These are phyloP conservation scores for Pseudococcus viburni DNA, from an alignment of 2,888 invertebrate genomes.

Conservation along the genomic window DNA sequence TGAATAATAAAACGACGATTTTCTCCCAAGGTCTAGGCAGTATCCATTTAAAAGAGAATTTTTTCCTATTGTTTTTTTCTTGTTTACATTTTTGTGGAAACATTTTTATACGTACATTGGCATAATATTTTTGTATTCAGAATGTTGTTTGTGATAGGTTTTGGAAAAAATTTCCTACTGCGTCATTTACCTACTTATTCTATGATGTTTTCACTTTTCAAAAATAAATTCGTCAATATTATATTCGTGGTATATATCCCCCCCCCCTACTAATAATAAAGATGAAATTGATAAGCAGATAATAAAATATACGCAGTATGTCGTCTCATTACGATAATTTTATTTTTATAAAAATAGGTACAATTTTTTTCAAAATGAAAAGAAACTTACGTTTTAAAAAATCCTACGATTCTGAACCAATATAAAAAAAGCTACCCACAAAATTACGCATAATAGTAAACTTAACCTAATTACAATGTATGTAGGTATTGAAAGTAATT, in stretches of 20 bases:
- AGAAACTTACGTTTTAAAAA: not conserved
- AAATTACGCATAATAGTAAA: not conserved
- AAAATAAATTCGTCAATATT: not conserved
- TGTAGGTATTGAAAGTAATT: conserved; percentile 14
- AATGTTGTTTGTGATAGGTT: not conserved
- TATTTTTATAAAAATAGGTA: conserved; percentile 6
- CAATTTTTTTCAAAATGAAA: not conserved
- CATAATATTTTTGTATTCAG: conserved; percentile 1
- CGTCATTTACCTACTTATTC: not conserved
- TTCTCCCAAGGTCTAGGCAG: conserved; percentile 32
- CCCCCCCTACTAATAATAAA: not conserved
- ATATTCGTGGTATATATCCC: not conserved
- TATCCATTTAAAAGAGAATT: conserved; percentile 6
- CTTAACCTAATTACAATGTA: conserved; percentile 26
- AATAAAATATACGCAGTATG: not conserved
- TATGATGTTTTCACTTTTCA: not conserved
- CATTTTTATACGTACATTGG: not conserved
- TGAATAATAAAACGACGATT: conserved; percentile 29
- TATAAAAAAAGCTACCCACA: not conserved
- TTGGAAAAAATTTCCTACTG: not conserved
- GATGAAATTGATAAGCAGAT: not conserved
- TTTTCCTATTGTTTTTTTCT: not conserved
- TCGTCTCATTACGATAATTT: not conserved
- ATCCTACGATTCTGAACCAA: not conserved
- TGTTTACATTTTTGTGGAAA: conserved; percentile 11